phyloP scores from a whole-genome alignment of 1,140 invertebrate species.

The Calycopis cecrops region DNA sequence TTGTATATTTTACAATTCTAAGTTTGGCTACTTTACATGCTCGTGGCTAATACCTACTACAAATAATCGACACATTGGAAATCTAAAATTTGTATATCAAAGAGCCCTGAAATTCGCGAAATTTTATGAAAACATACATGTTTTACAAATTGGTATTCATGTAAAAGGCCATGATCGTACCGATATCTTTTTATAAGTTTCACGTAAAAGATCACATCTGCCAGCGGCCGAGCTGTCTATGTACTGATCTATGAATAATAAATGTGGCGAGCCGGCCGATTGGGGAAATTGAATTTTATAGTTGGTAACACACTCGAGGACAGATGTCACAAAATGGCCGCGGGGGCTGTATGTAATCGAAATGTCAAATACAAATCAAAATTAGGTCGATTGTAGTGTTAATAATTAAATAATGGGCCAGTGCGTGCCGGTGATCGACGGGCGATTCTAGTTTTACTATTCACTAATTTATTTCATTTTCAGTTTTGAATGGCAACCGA shows the following conservation, averaged over 20 bases:
- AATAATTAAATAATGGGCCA: slow-evolving; percentile 70
- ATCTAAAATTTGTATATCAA: not conserved
- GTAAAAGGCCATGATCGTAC: slow-evolving; percentile 2
- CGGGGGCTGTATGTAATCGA: slow-evolving; percentile 57
- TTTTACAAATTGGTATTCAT: not conserved
- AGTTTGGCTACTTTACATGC: too few relatives aligned
- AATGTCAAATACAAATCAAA: slow-evolving; percentile 74
- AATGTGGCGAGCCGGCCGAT: slow-evolving; percentile 69
- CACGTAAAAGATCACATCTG: slow-evolving; percentile 74
- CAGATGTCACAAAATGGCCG: slow-evolving; percentile 72
- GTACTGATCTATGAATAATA: slow-evolving; percentile 72
- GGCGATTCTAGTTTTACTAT: slow-evolving; percentile 9
- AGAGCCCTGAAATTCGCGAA: not conserved
- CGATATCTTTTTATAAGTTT: slow-evolving; percentile 57
- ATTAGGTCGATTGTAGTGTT: slow-evolving; percentile 72
- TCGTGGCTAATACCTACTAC: too few relatives aligned
- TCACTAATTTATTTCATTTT: too few relatives aligned
- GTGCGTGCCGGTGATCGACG: slow-evolving; percentile 16
- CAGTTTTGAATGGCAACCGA: too few relatives aligned
- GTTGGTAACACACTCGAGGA: slow-evolving; percentile 69
- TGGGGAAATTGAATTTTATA: slow-evolving; percentile 76
- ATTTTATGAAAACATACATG: not conserved
- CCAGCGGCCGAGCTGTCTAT: slow-evolving; percentile 62
- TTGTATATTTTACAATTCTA: too few relatives aligned
- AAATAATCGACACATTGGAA: not conserved